A percentile compares a stretch with the other conserved stretches of the same genome.
phyloP scores from a whole-genome alignment of 2,113 vertebrate species.

The Stictonetta naevosa region DNA sequence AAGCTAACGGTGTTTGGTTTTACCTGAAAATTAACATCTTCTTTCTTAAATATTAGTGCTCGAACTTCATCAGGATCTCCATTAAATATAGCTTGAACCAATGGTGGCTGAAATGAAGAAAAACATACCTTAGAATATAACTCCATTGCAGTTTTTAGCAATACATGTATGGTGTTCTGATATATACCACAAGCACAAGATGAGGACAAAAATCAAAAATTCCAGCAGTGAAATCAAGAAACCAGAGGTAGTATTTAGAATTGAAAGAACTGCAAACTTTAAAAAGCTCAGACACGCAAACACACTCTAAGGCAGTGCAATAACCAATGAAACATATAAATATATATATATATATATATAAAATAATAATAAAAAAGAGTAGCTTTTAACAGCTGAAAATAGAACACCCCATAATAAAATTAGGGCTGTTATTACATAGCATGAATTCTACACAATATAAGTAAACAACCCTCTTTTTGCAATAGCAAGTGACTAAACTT shows the following conservation, averaged over 20 bases:
- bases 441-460: not conserved
- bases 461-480: not conserved
- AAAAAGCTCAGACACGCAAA: not conserved
- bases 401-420: not conserved
- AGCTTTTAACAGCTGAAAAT: not conserved
- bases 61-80: conserved; percentile 98
- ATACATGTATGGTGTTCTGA: not conserved
- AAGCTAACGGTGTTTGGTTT: not conserved
- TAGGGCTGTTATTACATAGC: not conserved
- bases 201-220: not conserved
- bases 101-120: conserved; percentile 86
- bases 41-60: conserved; percentile 98
- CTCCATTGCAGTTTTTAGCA: not conserved
- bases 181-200: not conserved
- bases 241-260: not conserved
- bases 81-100: conserved; percentile 99
- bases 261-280: not conserved
- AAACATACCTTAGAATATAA: conserved; percentile 32
- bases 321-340: not conserved
- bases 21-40: conserved; percentile 99
- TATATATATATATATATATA: no score
- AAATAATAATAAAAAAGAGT: not conserved
- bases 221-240: not conserved
- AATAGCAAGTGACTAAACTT: conserved; percentile 12
- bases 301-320: not conserved